Conservation (phyloP, 2,113 vertebrate species). For the Probosciger aterrimus region DNA sequence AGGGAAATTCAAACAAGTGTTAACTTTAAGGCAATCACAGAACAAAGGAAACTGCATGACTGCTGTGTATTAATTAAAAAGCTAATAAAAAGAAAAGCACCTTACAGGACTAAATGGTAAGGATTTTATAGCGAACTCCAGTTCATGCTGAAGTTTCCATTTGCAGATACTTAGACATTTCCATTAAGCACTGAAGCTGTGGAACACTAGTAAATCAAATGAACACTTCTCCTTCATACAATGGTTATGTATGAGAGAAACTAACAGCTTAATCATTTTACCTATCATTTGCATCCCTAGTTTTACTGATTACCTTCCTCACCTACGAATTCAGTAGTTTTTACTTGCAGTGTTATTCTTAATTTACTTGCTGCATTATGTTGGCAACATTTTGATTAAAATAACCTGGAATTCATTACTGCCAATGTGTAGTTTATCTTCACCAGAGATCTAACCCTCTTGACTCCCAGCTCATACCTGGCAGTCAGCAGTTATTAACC, state of each 20-base stretch:
- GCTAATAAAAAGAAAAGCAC: background rate
- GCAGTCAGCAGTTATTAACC: background rate
- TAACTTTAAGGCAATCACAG: background rate
- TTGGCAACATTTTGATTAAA: background rate
- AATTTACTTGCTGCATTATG: background rate
- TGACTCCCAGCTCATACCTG: fast-evolving
- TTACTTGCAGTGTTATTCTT: background rate
- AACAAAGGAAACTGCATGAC: background rate
- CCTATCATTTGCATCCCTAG: background rate
- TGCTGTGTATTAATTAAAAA: background rate
- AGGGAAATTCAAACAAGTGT: background rate
- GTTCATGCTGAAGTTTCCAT: background rate
- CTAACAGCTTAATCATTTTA: background rate
- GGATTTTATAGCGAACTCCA: background rate
- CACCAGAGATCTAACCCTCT: background rate
- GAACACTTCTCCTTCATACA: background rate
- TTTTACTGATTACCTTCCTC: background rate
- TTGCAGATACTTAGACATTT: background rate
- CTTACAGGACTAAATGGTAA: background rate
- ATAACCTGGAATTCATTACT: background rate
- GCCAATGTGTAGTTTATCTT: background rate
- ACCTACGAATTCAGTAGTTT: background rate
- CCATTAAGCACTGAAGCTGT: background rate
- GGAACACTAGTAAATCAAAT: background rate
- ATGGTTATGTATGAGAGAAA: background rate